phyloP scores from a whole-genome alignment of 2,797 vertebrate species.

The Alca torda region DNA sequence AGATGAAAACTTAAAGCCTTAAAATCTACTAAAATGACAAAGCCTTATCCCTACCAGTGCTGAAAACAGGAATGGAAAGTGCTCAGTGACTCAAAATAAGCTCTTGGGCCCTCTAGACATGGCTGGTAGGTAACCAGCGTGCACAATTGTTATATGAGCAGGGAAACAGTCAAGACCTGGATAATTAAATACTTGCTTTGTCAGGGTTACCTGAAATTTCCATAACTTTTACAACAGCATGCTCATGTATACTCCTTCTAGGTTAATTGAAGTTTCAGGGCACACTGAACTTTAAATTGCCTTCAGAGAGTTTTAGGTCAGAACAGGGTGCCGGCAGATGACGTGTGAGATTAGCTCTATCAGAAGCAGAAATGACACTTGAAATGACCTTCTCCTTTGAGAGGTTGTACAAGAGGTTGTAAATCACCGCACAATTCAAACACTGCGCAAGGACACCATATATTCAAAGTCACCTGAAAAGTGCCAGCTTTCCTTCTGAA shows the following conservation, averaged over 20 bases:
- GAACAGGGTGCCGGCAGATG: not conserved
- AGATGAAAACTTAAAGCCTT: not conserved
- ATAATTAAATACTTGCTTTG: not conserved
- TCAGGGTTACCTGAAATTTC: not conserved
- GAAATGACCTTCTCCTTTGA: not conserved
- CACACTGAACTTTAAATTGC: not conserved
- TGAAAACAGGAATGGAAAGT: not conserved
- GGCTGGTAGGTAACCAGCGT: not conserved
- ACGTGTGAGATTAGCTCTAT: not conserved
- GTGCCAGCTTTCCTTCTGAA: not conserved
- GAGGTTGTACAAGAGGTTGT: not conserved
- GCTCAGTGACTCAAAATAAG: not conserved
- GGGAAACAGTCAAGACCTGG: not conserved
- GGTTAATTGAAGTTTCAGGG: not conserved
- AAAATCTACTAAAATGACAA: not conserved
- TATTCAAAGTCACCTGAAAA: not conserved
- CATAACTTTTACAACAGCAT: not conserved
- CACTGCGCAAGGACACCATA: not conserved
- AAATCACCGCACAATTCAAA: not conserved
- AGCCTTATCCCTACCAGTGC: not conserved
- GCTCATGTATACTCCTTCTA: not conserved
- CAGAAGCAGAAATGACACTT: not conserved
- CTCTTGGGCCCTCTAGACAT: not conserved
- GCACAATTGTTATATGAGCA: not conserved
- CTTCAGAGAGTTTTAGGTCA: not conserved